A percentile compares a stretch with the other conserved stretches of the same genome.
These are phyloP conservation scores for Datnioides undecimradiatus DNA, from an alignment of 2,113 vertebrate genomes.

Conservation along the genomic window DNA sequence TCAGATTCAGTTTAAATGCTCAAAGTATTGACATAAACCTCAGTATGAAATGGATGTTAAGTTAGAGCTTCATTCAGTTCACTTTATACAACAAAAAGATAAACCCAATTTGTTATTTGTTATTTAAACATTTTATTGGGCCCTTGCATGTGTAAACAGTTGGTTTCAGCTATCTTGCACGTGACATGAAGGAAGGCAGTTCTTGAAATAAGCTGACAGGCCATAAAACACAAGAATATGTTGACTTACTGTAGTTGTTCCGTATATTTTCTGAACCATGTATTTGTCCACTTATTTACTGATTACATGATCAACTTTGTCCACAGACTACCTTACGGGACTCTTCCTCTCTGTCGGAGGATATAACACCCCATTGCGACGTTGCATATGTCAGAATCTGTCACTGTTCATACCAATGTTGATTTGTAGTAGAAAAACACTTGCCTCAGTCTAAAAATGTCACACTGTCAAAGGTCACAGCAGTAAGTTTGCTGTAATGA, in stretches of 20 bases:
- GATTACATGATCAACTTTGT: not conserved
- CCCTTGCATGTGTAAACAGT: conserved; percentile 19
- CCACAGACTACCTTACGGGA: not conserved
- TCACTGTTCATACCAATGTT: conserved; percentile 25
- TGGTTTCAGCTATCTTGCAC: conserved; percentile 22
- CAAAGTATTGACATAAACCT: not conserved
- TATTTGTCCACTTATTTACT: not conserved
- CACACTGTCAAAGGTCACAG: conserved; percentile 49
- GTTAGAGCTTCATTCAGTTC: not conserved
- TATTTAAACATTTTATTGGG: conserved; percentile 15
- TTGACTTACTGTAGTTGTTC: not conserved
- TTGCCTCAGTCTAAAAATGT: conserved; percentile 43
- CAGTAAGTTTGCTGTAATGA: conserved; percentile 20
- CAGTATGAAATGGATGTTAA: not conserved
- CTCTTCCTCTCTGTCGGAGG: not conserved
- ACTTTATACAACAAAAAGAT: not conserved
- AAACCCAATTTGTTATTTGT: not conserved
- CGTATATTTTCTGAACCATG: not conserved
- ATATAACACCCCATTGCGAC: not conserved
- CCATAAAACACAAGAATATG: conserved; percentile 49
- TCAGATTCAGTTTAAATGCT: not conserved
- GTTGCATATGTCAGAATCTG: not conserved
- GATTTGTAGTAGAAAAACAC: conserved; percentile 33
- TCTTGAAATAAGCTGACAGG: conserved; percentile 55
- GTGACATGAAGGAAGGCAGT: conserved; percentile 29